Base-by-base conservation (phyloP, 37 sponge, comb jelly and placozoan species). In the Agelas oroides region DNA sequence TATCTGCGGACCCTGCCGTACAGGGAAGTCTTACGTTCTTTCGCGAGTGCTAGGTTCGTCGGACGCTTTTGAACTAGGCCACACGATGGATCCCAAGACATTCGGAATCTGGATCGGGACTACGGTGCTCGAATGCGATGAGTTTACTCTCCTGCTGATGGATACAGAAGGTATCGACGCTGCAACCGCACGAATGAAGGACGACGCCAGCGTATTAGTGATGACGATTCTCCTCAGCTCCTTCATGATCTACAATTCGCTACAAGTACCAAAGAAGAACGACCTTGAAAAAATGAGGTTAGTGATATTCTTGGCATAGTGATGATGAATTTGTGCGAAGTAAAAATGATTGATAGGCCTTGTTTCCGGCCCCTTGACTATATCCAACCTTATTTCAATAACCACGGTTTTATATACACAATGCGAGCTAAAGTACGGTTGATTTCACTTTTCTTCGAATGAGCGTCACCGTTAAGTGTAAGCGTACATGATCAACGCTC, bases 41-140 rank as follows among this genome's bases (percentile, higher is more conserved):
- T 70, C 71, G 23, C 70, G 81, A 31, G 13, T 69, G 59, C 59
- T 81, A 0, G 71, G 81, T 70, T 70, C 71, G 1, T 1, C 71
- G 13, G 81, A 70, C 6, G 71, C 34, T 0, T 81, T 81, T 57
- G 70, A 57, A 5, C 59, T 81, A 1, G 81, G 81, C 3, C 81
- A 81, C 38, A 70, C 70, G 5, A 34, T 56, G 56, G 57, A 81
- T 56, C 5, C 81, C 58, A 53, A 70, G 20, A 81, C 81, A 1
- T 35, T 68, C 8, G 81, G 81, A 15, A 81, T 81, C 39, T 81
- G 81, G 81, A 81, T 81, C 8, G 71, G 71, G 3, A 69, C 71
- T 27, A 57, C 76, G 2, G 70, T 81, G 2, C 34, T 70, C n/a
- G 70, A 70, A 6, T 53, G 37, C 23, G 70, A 68, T 3, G 70